Conservation (phyloP, 2,888 invertebrate species). For the Ophion costatus region DNA sequence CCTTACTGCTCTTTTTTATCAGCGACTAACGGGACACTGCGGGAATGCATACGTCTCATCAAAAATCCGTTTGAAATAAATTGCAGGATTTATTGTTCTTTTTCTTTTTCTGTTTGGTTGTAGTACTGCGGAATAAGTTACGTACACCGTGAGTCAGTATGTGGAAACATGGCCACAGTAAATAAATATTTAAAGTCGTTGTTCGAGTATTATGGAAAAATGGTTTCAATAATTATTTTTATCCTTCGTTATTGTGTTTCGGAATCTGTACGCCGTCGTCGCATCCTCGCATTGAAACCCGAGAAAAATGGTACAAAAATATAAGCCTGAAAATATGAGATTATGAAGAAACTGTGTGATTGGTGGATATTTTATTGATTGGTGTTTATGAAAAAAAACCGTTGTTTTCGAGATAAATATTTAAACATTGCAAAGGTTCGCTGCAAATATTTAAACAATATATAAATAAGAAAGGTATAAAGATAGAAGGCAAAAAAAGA, state of each 20-base stretch:
- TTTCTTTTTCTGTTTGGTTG: background rate
- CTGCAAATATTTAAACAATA: background rate
- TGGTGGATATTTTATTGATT: no score
- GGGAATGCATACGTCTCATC: background rate
- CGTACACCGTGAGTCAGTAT: background rate
- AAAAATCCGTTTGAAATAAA: conserved; percentile 17
- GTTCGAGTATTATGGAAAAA: background rate
- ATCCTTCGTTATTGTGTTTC: no score
- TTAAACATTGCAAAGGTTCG: background rate
- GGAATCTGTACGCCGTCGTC: no score
- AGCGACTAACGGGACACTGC: conserved; percentile 28
- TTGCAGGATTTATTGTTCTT: background rate
- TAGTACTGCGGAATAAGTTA: background rate
- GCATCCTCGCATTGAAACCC: no score
- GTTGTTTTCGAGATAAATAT: background rate
- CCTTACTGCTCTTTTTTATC: background rate
- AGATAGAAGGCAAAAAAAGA: no score
- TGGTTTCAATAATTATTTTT: background rate
- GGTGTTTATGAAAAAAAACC: background rate
- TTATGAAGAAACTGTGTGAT: no score
- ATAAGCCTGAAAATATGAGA: no score
- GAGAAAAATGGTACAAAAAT: no score
- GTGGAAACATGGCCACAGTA: no score
- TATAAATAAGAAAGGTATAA: background rate
- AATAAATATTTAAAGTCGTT: background rate